phyloP scores from a whole-genome alignment of 2,888 invertebrate species.

The Machimus rusticus region DNA sequence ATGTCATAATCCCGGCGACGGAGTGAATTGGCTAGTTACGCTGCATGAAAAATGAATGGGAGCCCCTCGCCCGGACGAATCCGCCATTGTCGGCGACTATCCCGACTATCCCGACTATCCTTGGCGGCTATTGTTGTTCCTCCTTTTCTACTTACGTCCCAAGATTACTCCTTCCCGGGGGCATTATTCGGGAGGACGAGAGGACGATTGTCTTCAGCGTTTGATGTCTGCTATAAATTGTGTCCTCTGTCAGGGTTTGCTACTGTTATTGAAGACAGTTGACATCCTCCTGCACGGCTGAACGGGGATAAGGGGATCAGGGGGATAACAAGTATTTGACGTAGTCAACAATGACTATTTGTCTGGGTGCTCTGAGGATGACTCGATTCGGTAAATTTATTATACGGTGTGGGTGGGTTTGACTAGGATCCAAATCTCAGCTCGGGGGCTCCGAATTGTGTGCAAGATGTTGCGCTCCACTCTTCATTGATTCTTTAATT shows the following conservation, averaged over 20 bases:
- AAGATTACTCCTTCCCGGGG: neutral
- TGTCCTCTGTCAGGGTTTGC: constrained; percentile 24
- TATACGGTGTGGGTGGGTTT: neutral
- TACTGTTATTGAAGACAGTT: constrained; percentile 30
- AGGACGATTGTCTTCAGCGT: constrained; percentile 16
- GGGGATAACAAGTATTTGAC: constrained; percentile 34
- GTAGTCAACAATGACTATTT: constrained; percentile 34
- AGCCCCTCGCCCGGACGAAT: neutral
- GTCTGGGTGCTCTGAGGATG: neutral
- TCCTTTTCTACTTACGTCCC: constrained; percentile 21
- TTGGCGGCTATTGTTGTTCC: constrained; percentile 20
- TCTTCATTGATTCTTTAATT: neutral
- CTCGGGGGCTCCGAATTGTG: neutral
- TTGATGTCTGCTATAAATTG: constrained; percentile 36
- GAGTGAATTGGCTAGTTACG: constrained; percentile 5
- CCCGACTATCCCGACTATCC: neutral
- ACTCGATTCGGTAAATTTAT: constrained; percentile 16
- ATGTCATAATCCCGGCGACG: constrained; percentile 26
- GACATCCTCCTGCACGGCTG: constrained; percentile 10
- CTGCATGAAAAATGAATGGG: constrained; percentile 18
- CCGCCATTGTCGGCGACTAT: neutral
- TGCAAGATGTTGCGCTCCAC: neutral
- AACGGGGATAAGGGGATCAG: neutral
- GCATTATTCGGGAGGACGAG: neutral
- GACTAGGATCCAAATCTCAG: neutral